phyloP scores from a whole-genome alignment of 2,797 vertebrate species.

The Vespertilio murinus region DNA sequence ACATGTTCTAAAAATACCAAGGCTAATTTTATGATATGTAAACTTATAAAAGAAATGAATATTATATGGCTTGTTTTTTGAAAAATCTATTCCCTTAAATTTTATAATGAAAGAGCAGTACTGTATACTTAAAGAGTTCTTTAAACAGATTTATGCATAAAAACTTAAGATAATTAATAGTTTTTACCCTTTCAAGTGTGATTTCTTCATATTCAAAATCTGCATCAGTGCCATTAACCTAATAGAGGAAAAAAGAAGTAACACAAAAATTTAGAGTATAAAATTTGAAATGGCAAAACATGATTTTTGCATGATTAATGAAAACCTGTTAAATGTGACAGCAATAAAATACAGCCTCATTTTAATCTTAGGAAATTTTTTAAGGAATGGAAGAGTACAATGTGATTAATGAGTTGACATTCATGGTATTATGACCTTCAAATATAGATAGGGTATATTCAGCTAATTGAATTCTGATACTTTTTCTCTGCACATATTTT shows the following conservation, averaged over 20 bases:
- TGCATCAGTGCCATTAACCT: conserved; percentile 97
- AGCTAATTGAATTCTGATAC: background rate
- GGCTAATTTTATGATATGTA: conserved; percentile 39
- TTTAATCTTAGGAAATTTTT: conserved; percentile 31
- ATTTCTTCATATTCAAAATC: conserved; percentile 99
- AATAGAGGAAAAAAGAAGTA: conserved; percentile 50
- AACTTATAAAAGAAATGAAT: conserved; percentile 29
- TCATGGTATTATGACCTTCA: background rate
- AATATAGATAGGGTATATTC: background rate
- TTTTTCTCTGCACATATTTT: background rate
- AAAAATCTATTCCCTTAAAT: background rate
- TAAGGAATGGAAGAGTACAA: background rate
- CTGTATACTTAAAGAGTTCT: conserved; percentile 38
- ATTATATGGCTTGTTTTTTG: conserved; percentile 26
- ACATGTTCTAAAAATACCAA: conserved; percentile 38
- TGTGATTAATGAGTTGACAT: background rate
- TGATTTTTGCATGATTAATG: conserved; percentile 49
- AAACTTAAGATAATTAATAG: conserved; percentile 56
- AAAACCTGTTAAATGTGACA: conserved; percentile 46
- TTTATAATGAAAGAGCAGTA: conserved; percentile 17
- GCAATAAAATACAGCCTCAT: conserved; percentile 8
- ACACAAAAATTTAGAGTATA: conserved; percentile 46
- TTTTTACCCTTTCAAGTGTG: conserved; percentile 94
- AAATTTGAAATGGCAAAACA: conserved; percentile 51
- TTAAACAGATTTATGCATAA: conserved; percentile 43